Evolutionary conservation across 2,797 vertebrate genomes (phyloP).

Genomic region (Pteronotus mesoamericanus): DNA sequence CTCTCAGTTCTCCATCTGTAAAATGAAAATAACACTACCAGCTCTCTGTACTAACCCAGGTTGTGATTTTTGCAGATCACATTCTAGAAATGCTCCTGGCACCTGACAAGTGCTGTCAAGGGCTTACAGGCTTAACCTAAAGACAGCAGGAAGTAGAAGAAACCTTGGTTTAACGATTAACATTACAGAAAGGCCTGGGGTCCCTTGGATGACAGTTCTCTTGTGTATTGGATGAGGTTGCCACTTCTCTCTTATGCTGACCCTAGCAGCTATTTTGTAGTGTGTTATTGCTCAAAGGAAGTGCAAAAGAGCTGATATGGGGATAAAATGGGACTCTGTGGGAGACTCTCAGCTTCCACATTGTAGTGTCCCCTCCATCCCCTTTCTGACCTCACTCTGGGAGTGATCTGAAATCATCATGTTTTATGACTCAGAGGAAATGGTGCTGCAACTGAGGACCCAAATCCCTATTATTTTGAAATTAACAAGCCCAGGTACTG

Average conservation of each 20-base stretch:
- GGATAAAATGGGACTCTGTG: neutral
- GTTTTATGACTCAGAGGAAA: constrained; percentile 36
- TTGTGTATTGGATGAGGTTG: neutral
- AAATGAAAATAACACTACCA: neutral
- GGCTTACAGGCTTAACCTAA: neutral
- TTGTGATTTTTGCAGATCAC: neutral
- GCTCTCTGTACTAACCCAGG: neutral
- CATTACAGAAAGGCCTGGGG: neutral
- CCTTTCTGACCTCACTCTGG: neutral
- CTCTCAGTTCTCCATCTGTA: neutral
- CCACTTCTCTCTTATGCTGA: neutral
- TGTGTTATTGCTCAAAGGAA: neutral
- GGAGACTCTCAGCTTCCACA: neutral
- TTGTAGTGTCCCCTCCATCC: neutral
- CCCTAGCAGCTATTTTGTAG: constrained; percentile 18
- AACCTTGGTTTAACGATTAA: constrained; percentile 48
- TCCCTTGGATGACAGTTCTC: neutral
- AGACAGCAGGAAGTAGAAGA: neutral
- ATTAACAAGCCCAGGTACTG: neutral
- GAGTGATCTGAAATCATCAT: neutral
- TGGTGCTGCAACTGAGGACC: neutral
- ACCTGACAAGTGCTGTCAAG: neutral
- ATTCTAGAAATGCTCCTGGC: neutral
- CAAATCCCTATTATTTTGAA: constrained; percentile 18
- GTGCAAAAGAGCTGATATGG: neutral